phyloP scores from a whole-genome alignment of 2,113 vertebrate genomes.

The Gulo gulo region DNA sequence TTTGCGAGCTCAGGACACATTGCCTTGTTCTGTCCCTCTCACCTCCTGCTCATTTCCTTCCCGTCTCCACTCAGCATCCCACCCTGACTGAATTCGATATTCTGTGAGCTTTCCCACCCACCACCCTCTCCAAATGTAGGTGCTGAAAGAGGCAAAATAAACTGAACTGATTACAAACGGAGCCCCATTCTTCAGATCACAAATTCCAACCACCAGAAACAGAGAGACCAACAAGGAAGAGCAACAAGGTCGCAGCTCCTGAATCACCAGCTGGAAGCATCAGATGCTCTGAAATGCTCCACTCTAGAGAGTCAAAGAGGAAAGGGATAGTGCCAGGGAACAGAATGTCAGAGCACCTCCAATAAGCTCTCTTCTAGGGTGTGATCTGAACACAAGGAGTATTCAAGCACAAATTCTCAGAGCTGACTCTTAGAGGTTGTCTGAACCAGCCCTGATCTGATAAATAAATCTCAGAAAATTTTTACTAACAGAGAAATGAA shows the following conservation, averaged over 20 bases:
- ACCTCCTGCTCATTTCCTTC: neutral
- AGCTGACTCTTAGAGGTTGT: neutral
- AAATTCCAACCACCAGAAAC: neutral
- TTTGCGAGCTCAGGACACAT: neutral
- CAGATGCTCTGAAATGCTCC: neutral
- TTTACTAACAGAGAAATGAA: neutral
- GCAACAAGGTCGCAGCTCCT: neutral
- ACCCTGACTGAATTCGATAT: neutral
- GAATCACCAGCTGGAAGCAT: neutral
- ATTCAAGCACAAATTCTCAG: neutral
- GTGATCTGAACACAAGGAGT: neutral
- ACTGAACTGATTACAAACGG: neutral
- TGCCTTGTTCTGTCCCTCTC: neutral
- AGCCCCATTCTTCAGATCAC: neutral
- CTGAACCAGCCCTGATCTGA: neutral
- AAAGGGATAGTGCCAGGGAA: neutral
- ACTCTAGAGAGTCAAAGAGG: neutral
- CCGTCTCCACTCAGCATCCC: neutral
- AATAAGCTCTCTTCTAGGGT: rapidly evolving
- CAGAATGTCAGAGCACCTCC: neutral
- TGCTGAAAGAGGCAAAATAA: neutral
- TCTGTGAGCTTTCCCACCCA: neutral
- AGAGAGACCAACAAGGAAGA: neutral
- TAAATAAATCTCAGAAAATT: neutral
- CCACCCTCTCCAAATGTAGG: neutral